These are phyloP conservation scores for Drosophila yakuba DNA, from an alignment of 1,140 invertebrate genomes.

Conservation along the genomic window DNA sequence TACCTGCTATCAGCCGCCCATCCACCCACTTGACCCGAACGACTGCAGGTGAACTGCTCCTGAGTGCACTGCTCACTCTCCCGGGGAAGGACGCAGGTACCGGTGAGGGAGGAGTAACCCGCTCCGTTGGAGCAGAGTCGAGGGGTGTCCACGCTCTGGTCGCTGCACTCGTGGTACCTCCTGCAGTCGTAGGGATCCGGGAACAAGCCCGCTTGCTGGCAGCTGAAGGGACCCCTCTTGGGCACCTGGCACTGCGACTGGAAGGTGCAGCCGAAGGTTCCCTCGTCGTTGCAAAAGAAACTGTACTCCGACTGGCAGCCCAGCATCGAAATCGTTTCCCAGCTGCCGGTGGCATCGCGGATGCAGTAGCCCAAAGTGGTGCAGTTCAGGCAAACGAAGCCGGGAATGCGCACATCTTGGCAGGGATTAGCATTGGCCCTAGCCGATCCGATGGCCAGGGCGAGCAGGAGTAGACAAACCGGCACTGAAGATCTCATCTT, in stretches of 20 bases:
- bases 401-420: conserved; percentile 49
- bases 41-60: conserved; percentile 63
- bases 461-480: conserved; percentile 10
- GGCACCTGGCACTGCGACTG: conserved; percentile 55
- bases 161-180: conserved; percentile 79
- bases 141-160: conserved; percentile 48
- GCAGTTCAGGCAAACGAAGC: conserved; percentile 73
- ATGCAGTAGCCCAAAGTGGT: conserved; percentile 62
- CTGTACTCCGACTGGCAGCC: conserved; percentile 52
- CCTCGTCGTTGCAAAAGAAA: conserved; percentile 75
- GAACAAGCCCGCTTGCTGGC: conserved; percentile 69
- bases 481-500: conserved; percentile 28
- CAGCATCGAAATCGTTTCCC: conserved; percentile 60
- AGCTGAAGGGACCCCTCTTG: conserved; percentile 65
- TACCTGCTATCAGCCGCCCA: conserved; percentile 67
- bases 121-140: conserved; percentile 58
- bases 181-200: conserved; percentile 84
- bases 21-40: conserved; percentile 56
- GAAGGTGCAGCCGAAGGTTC: conserved; percentile 63
- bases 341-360: conserved; percentile 38
- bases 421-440: conserved; percentile 58
- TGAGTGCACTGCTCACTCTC: conserved; percentile 49
- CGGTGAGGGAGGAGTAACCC: conserved; percentile 55
- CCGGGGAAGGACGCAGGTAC: conserved; percentile 53
- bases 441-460: neutral